Evolutionary conservation across 2,888 invertebrate genomes (phyloP).

Genomic region (Abrostola tripartita): DNA sequence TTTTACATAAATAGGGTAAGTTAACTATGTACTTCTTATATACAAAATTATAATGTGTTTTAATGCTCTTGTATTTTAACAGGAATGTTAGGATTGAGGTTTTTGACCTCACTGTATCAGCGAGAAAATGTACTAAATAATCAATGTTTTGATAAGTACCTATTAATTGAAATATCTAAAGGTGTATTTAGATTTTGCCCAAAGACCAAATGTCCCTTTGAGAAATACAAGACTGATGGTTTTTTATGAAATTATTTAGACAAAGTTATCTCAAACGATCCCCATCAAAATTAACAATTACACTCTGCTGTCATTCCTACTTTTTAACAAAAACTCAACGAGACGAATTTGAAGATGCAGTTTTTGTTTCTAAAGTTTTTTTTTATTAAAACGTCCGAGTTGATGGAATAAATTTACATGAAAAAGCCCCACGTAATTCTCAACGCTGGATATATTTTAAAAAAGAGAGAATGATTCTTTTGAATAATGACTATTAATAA

Average conservation of each 20-base stretch:
- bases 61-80: too few species aligned
- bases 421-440: constrained; percentile 42
- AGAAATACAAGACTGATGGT: not conserved
- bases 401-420: constrained; percentile 59
- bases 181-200: too few species aligned
- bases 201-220: too few species aligned
- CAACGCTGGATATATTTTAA: constrained; percentile 36
- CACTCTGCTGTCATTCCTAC: constrained; percentile 3
- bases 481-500: constrained; percentile 55
- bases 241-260: not conserved
- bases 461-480: constrained; percentile 38
- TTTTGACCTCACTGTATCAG: too few species aligned
- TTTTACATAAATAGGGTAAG: too few species aligned
- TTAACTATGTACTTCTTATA: too few species aligned
- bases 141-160: too few species aligned
- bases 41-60: too few species aligned
- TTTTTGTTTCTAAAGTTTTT: constrained; percentile 43
- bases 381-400: constrained; percentile 44
- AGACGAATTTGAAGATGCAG: constrained; percentile 44
- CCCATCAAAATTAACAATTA: constrained; percentile 5
- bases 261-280: not conserved
- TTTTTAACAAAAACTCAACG: constrained; percentile 11
- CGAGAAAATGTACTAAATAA: too few species aligned
- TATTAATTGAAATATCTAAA: too few species aligned
- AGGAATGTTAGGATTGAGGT: too few species aligned